A percentile compares a stretch with the other conserved stretches of the same genome.
These are phyloP conservation scores for Apotomis betuletana DNA, from an alignment of 2,888 invertebrate genomes.

Conservation along the genomic window DNA sequence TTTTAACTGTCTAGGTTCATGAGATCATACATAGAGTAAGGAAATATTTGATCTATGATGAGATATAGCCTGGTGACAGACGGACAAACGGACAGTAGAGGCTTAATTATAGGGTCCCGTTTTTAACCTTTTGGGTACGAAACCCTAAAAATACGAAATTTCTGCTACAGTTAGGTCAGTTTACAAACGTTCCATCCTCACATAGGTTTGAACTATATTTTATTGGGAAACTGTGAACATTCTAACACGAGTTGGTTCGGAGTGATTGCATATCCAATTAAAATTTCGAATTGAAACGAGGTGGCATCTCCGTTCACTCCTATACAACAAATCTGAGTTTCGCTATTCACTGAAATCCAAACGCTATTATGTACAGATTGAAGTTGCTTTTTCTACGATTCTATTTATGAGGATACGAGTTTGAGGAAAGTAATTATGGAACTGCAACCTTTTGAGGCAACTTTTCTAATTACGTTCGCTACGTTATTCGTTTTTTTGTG, in stretches of 20 bases:
- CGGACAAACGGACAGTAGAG: no score
- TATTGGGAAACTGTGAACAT: slow-evolving; percentile 19
- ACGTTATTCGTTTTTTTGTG: slow-evolving; percentile 39
- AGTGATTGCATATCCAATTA: slow-evolving; percentile 66
- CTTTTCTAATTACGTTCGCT: slow-evolving; percentile 67
- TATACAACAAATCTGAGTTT: slow-evolving; percentile 43
- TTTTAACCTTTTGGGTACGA: no score
- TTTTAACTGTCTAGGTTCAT: no score
- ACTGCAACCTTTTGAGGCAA: slow-evolving; percentile 46
- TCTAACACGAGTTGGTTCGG: slow-evolving; percentile 25
- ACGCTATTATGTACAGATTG: background rate
- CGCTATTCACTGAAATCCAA: background rate
- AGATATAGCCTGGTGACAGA: no score
- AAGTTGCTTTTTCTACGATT: background rate
- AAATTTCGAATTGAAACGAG: slow-evolving; percentile 54
- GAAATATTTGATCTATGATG: no score
- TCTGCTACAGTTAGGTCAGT: background rate
- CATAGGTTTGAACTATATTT: background rate
- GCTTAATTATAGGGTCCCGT: no score
- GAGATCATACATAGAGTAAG: no score
- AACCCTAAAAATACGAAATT: no score
- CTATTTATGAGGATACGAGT: background rate
- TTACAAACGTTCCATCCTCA: background rate
- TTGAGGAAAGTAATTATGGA: background rate
- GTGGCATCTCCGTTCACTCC: slow-evolving; percentile 59